Conservation (phyloP, 2,113 vertebrate genomes). For the Vidua macroura region DNA sequence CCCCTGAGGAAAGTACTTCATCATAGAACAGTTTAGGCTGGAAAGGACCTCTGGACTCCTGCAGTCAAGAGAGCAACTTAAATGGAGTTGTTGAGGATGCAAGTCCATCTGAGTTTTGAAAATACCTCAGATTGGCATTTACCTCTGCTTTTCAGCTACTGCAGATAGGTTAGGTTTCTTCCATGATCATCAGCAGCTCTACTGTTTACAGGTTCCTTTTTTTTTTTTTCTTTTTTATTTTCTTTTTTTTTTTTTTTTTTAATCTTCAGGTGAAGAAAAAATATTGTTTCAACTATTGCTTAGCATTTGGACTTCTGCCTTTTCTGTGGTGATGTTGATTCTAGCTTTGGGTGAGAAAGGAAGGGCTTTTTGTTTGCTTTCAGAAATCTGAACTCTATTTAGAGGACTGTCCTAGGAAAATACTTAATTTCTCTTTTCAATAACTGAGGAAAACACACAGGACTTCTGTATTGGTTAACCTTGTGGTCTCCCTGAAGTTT, state of each 20-base stretch:
- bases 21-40: not conserved
- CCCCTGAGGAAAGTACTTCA: not conserved
- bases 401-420: not conserved
- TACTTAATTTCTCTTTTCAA: not conserved
- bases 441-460: not conserved
- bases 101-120: not conserved
- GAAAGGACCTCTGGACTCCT: not conserved
- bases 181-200: not conserved
- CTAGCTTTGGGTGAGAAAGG: not conserved
- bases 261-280: not conserved
- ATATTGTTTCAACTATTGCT: not conserved
- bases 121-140: not conserved
- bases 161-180: not conserved
- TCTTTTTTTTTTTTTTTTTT: not conserved
- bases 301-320: not conserved
- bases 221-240: not conserved
- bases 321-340: not conserved
- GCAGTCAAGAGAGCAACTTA: not conserved
- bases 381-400: not conserved
- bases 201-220: not conserved
- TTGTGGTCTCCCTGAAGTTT: not conserved
- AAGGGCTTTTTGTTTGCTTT: not conserved
- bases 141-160: not conserved
- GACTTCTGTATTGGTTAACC: not conserved
- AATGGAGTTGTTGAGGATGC: not conserved